Percentiles rank a stretch among this genome's conserved stretches.
Conservation (phyloP, 2,113 vertebrate genomes). For the Plotosus lineatus region DNA sequence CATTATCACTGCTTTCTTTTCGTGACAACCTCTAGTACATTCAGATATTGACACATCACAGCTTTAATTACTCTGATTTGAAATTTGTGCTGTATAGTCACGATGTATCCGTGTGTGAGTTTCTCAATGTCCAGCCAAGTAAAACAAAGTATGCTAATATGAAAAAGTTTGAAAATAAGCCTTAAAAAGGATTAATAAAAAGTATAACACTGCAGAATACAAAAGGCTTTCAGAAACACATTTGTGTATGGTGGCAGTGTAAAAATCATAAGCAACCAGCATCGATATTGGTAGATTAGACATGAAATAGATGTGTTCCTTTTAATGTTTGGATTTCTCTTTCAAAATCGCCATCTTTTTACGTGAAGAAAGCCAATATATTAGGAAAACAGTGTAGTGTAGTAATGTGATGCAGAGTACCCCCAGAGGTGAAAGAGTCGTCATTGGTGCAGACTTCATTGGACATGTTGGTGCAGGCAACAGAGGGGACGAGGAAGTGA, state of each 20-base stretch:
- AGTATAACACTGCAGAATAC: background rate
- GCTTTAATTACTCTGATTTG: background rate
- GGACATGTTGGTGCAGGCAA: too few species aligned
- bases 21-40: background rate
- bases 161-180: background rate
- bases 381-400: too few species aligned
- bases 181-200: background rate
- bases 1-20: background rate
- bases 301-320: too few species aligned
- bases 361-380: too few species aligned
- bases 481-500: too few species aligned
- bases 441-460: too few species aligned
- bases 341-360: too few species aligned
- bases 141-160: background rate
- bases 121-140: background rate
- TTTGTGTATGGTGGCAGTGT: background rate
- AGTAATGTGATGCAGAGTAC: too few species aligned
- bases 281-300: too few species aligned
- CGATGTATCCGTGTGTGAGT: background rate
- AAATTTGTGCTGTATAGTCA: background rate
- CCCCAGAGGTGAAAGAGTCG: too few species aligned
- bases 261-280: too few species aligned
- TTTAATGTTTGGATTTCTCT: too few species aligned
- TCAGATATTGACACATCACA: constrained; percentile 2
- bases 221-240: background rate